These are phyloP conservation scores for mouse (Mus musculus) DNA, from an alignment of 2,113 vertebrate genomes.

Conservation along the genomic window GRCm39 chr2:157246001-157246500, in stretches of 20 bases:
- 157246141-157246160: background rate
- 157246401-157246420: background rate
- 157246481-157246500: background rate
- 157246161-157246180: background rate
- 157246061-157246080: background rate
- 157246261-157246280: background rate
- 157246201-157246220: background rate
- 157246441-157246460: conserved; percentile 27
- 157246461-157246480: background rate
- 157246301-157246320: background rate
- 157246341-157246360: background rate
- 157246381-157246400: background rate
- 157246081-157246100: background rate
- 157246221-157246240: background rate
- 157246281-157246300: background rate
- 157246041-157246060: background rate
- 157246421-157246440: background rate
- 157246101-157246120: background rate
- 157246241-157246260: background rate
- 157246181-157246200: background rate
- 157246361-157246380: background rate
- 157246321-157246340: background rate
- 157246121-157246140: background rate
- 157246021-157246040: background rate
- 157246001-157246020: background rate